Evolutionary conservation across 1,140 invertebrate species (phyloP).

Genomic region (Eueides isabella): DNA sequence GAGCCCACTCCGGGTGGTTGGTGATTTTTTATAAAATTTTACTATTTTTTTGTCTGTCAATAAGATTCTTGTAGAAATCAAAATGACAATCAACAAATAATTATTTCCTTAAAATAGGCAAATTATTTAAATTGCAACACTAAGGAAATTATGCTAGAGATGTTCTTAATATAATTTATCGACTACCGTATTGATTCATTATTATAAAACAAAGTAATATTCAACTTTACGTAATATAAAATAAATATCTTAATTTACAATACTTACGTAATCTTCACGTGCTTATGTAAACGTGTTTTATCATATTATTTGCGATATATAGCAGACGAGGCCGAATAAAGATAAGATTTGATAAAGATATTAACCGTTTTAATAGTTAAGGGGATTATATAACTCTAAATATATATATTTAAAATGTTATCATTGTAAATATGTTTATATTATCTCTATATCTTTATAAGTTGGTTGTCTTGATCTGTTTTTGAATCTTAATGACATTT

Average conservation of each 20-base stretch:
- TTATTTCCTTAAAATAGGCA: neutral
- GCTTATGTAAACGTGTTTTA: conserved; percentile 3
- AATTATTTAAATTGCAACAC: neutral
- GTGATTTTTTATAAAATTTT: too few species aligned
- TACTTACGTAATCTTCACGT: neutral
- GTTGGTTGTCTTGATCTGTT: neutral
- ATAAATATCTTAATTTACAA: neutral
- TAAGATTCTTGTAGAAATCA: too few species aligned
- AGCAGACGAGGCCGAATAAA: neutral
- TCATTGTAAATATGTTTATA: neutral
- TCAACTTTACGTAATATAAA: neutral
- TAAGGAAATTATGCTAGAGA: neutral
- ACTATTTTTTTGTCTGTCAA: too few species aligned
- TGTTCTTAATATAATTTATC: neutral
- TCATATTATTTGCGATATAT: conserved; percentile 14
- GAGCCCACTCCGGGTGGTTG: too few species aligned
- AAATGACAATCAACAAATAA: too few species aligned
- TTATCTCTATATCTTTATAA: neutral
- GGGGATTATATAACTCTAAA: conserved; percentile 11
- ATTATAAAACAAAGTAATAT: neutral
- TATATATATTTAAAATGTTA: conserved; percentile 1
- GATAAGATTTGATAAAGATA: conserved; percentile 25
- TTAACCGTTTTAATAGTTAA: neutral
- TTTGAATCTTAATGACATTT: neutral
- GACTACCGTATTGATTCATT: neutral